Conservation (phyloP, 1,140 invertebrate species). For the Leucophenga varia region DNA sequence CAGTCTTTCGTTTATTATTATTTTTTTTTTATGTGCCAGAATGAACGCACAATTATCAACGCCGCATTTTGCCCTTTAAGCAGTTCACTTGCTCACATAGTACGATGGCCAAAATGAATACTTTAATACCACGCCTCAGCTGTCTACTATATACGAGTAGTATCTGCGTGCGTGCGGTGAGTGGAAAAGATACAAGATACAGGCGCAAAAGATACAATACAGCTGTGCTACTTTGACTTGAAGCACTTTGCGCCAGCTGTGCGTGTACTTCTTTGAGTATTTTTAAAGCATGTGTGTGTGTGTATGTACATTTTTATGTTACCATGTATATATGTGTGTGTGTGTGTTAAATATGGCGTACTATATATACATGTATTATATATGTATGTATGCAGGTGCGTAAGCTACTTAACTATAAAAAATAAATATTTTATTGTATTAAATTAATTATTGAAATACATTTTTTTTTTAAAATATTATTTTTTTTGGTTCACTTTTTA, state of each 20-base stretch:
- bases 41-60: constrained; percentile 8
- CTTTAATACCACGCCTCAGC: constrained; percentile 44
- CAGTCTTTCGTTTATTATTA: constrained; percentile 26
- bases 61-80: constrained; percentile 33
- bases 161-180: constrained; percentile 4
- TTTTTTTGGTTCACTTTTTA: constrained; percentile 60
- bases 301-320: neutral
- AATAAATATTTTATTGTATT: constrained; percentile 22
- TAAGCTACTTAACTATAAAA: no score
- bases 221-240: constrained; percentile 1
- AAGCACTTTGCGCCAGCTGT: constrained; percentile 2
- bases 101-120: constrained; percentile 40
- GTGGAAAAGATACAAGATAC: neutral
- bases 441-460: constrained; percentile 5
- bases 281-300: constrained; percentile 25
- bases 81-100: no score
- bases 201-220: constrained; percentile 6
- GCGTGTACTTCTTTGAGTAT: constrained; percentile 16
- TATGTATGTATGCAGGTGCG: no score
- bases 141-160: no score
- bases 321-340: no score
- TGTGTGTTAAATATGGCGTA: no score
- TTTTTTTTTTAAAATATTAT: constrained; percentile 15
- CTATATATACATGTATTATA: no score
- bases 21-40: neutral